Conservation (phyloP, 2,888 invertebrate species). For the Chymomyza procnemis region DNA sequence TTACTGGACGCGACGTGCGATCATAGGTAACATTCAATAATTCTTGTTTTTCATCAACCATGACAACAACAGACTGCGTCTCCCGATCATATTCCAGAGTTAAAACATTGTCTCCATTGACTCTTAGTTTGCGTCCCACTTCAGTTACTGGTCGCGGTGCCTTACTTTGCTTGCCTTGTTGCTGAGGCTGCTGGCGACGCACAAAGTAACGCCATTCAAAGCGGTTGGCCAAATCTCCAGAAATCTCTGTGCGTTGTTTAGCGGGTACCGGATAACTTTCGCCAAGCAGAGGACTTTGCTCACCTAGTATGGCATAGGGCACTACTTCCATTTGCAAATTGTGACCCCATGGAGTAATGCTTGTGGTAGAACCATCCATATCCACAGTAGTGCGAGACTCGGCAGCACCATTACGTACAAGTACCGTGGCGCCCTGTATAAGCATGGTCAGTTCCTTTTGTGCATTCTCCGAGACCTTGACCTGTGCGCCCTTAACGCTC, state of each 20-base stretch:
- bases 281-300: conserved; percentile 90
- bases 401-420: conserved; percentile 89
- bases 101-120: conserved; percentile 94
- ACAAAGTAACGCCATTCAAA: conserved; percentile 98
- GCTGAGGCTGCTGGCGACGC: conserved; percentile 81
- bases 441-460: conserved; percentile 90
- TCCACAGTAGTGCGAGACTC: conserved; percentile 89
- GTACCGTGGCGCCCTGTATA: conserved; percentile 91
- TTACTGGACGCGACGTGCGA: conserved; percentile 88
- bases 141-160: conserved; percentile 84
- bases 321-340: conserved; percentile 93
- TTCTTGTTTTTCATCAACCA: conserved; percentile 92
- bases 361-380: conserved; percentile 90
- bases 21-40: conserved; percentile 92
- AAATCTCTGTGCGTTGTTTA: conserved; percentile 92
- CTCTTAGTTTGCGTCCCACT: conserved; percentile 89
- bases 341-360: conserved; percentile 91
- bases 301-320: conserved; percentile 93
- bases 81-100: conserved; percentile 95
- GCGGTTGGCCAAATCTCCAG: conserved; percentile 92
- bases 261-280: conserved; percentile 95
- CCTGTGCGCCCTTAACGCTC: conserved; percentile 93
- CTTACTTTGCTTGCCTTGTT: conserved; percentile 81
- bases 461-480: conserved; percentile 89
- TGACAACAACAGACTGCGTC: conserved; percentile 90